Base-by-base conservation (phyloP, 53 echinoderm and acorn worm species). In the Hippasteria phrygiana region DNA sequence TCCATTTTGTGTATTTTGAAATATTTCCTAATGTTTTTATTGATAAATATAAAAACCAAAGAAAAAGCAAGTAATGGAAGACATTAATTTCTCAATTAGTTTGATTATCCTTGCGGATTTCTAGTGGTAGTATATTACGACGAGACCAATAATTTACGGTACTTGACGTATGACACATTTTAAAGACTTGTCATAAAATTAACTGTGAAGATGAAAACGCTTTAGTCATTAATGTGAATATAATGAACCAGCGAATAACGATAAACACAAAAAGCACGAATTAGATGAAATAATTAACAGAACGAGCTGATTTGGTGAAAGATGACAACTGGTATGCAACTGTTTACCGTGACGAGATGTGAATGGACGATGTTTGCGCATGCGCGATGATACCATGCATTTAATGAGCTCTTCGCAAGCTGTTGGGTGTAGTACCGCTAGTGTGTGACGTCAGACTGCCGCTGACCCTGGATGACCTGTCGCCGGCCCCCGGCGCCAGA, bases 301-400 rank as follows among this genome's bases (percentile, higher is more conserved):
- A 54, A 54, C 54, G 3, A 22, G 28, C 59, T 59, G 59, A 59
- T 59, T 56, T 36, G 26, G 62, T 82, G 82, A 46, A 43, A 7
- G 82, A 33, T 82, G 82, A 59, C 24, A 3, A 43, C 65, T 65
- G 39, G 71, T 48, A 82, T 90, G 90, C 56, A 77, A 71, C 43
- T 89, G 79, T 59, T 71, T 55, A 81, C 55, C 90, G 62, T 90
- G 46, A 54, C 62, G 80, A 35, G 72, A 81, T 40, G 71, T 63
- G 73, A 80, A 41, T 71, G 43, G 63, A 75, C 81, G 71, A 81
- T 71, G 85, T 85, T 85, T 85, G 70, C 85, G 71, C 85, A 85
- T 85, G 85, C 85, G 85, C 85, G 85, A 71, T 85, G 85, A 85
- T 85, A 71, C 65, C 90, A 90, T 80, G 90, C 81, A 90, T 71